Evolutionary conservation across 2,888 invertebrate genomes (phyloP), one percentile per base, ranked within the genome.

Genomic region (Drepanosiphum platanoidis): DNA sequence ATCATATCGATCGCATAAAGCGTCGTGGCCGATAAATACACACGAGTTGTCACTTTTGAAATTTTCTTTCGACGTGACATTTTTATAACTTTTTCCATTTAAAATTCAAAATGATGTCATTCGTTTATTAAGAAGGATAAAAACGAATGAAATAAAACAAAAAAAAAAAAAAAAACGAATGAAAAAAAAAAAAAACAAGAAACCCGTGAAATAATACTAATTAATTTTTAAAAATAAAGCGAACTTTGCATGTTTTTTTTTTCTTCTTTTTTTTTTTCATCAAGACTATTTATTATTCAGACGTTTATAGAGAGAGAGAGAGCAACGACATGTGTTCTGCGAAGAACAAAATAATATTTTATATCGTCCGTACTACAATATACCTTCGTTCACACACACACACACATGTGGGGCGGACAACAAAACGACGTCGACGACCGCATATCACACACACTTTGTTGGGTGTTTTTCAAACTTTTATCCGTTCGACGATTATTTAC

Each of bases 191-290:
- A n/a, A n/a, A n/a, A n/a, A n/a, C n/a, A n/a, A n/a, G n/a, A n/a
- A n/a, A n/a, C 52, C 52, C 52, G 46, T 77, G 5, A 77, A 77
- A 77, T 36, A 75, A 61, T 27, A 61, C 58, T 39, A 61, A 61
- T 61, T 61, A 39, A 32, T 36, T 39, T 22, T 61, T 22, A 77
- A 61, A 74, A 77, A 77, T 61, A 61, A 77, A 77, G 77, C 18
- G 77, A 77, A 77, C 36, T 39, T 75, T 61, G 61, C 77, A 61
- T 39, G 77, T 61, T 77, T 77, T n/a, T n/a, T n/a, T n/a, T n/a
- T n/a, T n/a, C n/a, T n/a, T n/a, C n/a, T n/a, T n/a, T n/a, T n/a
- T n/a, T n/a, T n/a, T n/a, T 39, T 30, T 22, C n/a, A 39, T 61
- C 30, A 36, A 61, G 36, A 61, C 39, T 39, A 61, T 61, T 39